Evolutionary conservation across 1,140 invertebrate species (phyloP), one percentile per base, ranked within the genome.

Genomic region (Paracyclopina nana): DNA sequence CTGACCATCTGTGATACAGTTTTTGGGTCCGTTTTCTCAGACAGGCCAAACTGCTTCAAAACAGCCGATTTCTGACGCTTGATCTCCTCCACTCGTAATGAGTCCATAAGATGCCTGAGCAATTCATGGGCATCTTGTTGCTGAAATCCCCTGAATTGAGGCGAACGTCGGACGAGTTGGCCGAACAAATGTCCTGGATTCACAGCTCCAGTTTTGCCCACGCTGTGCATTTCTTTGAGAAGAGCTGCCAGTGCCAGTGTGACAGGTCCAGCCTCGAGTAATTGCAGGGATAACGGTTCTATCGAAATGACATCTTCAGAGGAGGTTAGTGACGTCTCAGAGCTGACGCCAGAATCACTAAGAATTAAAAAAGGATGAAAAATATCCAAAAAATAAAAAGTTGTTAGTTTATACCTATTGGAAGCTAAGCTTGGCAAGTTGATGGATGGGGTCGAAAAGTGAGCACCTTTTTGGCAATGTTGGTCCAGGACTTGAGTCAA

Each of bases 81-180:
- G 2, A 38, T 25, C 16, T 78, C 75, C 57, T 76, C 73, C 30
- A 58, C 68, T 56, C 79, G 72, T 44, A 92, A 77, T 53, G 76
- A 75, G 62, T 95, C 87, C 24, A 95, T 63, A 25, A 95, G 66
- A 67, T 52, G 34, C 16, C 50, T 14, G 25, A 52, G 40, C 6
- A 52, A 38, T 64, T 98, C 92, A 61, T 97, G 92, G 8, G 90
- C 78, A 66, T 98, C 92, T 61, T 97, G 91, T 62, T 97, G 91
- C 57, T 87, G 81, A 24, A 78, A 86, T n/a, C 85, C 84, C 52
- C 78, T 77, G 63, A 94, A 96, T 60, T 88, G 78, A 0, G 80
- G 72, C 55, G 73, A 72, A 61, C 80, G 82, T 59, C 73, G 72
- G 52, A 74, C 78, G n/a, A 90, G 69, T 54, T 75, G 73, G 29